Evolutionary conservation across 2,888 invertebrate species (phyloP).

Genomic region (Cancer borealis): DNA sequence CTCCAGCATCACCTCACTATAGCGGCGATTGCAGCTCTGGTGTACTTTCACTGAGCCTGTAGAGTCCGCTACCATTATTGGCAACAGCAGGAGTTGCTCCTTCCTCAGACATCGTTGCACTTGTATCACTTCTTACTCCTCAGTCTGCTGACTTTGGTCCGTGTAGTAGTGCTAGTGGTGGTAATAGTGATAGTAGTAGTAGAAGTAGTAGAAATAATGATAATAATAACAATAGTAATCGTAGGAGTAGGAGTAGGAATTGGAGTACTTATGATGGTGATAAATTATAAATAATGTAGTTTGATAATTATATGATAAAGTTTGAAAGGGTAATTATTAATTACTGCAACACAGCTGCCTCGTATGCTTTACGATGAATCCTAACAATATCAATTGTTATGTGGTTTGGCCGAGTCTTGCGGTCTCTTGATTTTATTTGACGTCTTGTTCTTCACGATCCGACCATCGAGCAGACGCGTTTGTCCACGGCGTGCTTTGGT

Average conservation of each 20-base stretch:
- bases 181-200: not conserved
- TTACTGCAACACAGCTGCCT: not conserved
- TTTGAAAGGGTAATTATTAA: conserved; percentile 11
- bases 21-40: not conserved
- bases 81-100: too few relatives aligned
- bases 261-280: not conserved
- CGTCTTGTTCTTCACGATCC: not conserved
- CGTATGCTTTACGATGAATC: conserved; percentile 25
- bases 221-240: not conserved
- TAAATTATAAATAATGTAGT: not conserved
- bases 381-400: not conserved
- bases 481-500: not conserved
- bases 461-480: not conserved
- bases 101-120: too few relatives aligned
- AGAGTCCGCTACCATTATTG: not conserved
- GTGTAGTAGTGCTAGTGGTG: not conserved
- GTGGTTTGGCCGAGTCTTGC: not conserved
- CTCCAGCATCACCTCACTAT: not conserved
- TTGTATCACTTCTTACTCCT: too few relatives aligned
- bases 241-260: not conserved
- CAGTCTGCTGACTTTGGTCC: too few relatives aligned
- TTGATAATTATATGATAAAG: too few relatives aligned
- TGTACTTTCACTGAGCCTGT: not conserved
- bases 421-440: conserved; percentile 12
- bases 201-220: not conserved